Percentiles rank a stretch among this genome's conserved stretches.
Conservation (phyloP, 2,888 invertebrate genomes). For the Polia nebulosa region DNA sequence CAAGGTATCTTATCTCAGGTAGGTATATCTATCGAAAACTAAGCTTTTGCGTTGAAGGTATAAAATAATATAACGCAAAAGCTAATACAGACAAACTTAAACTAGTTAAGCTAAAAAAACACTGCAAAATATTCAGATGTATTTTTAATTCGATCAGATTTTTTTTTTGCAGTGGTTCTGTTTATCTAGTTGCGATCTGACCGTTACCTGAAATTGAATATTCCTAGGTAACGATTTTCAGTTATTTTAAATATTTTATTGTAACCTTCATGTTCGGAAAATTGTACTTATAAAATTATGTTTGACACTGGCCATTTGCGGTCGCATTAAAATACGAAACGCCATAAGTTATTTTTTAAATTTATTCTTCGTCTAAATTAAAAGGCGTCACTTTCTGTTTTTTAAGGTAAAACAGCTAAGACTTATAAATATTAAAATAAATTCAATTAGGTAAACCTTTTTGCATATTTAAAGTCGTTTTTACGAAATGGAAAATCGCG, state of each 20-base stretch:
- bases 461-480: neutral
- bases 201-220: neutral
- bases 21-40: neutral
- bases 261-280: neutral
- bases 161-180: neutral
- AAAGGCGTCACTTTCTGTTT: no score
- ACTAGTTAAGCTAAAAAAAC: neutral
- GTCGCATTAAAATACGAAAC: neutral
- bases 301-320: neutral
- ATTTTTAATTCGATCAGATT: no score
- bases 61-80: neutral
- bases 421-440: neutral
- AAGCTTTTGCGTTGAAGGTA: neutral
- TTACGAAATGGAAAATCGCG: conserved; percentile 1
- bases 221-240: neutral
- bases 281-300: neutral
- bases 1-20: neutral
- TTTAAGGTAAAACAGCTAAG: neutral
- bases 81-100: neutral
- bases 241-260: neutral
- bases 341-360: neutral
- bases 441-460: neutral
- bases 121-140: no score
- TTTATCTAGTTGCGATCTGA: neutral
- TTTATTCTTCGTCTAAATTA: neutral